These are phyloP conservation scores for Muntiacus muntjak DNA, from an alignment of 2,113 vertebrate genomes.

Conservation along the genomic window DNA sequence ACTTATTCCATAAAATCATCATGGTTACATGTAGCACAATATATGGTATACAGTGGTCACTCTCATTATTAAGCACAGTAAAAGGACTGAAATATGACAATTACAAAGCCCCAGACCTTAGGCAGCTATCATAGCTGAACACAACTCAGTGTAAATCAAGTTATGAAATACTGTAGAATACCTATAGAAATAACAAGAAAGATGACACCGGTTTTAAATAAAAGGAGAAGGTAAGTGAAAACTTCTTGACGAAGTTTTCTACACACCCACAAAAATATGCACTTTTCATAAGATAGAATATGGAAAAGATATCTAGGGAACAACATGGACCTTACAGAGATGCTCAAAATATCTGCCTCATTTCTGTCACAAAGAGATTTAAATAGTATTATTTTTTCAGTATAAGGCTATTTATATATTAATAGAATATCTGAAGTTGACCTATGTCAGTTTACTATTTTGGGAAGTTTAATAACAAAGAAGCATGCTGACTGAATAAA, in stretches of 20 bases:
- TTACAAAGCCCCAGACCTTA: background rate
- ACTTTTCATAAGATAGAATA: background rate
- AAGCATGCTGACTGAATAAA: background rate
- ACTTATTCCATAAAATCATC: background rate
- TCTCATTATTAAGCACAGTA: background rate
- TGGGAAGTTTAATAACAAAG: background rate
- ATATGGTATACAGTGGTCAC: background rate
- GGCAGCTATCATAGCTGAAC: background rate
- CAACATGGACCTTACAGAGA: background rate
- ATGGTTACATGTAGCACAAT: background rate
- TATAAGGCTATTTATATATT: background rate
- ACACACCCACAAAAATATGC: background rate
- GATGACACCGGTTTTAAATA: background rate
- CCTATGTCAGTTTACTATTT: background rate
- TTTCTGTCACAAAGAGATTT: background rate
- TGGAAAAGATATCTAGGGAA: background rate
- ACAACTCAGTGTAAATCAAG: background rate
- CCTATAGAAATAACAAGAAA: background rate
- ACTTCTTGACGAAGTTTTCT: background rate
- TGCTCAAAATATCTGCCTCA: background rate
- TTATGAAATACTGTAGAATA: background rate
- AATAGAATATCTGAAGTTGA: background rate
- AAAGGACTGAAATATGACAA: background rate
- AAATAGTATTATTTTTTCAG: background rate
- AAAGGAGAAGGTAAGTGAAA: background rate